Evolutionary conservation across 2,113 vertebrate genomes (phyloP).

Genomic region (Heptranchias perlo): DNA sequence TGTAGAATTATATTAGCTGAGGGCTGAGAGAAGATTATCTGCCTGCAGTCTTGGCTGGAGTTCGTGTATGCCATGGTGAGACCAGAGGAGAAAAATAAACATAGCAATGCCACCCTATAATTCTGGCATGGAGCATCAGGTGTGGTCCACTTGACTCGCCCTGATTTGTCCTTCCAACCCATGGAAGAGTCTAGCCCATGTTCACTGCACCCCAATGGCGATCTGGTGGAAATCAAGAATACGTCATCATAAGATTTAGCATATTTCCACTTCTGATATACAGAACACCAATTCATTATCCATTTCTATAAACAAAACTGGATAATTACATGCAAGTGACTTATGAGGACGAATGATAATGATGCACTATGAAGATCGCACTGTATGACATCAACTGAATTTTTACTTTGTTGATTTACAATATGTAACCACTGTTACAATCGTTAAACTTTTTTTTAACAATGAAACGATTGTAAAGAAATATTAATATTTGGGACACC

Average conservation of each 20-base stretch:
- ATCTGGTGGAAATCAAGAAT: slow-evolving; percentile 3
- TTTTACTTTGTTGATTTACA: neutral
- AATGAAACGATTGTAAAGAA: neutral
- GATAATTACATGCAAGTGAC: neutral
- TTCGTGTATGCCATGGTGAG: neutral
- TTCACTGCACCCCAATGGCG: neutral
- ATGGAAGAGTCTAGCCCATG: neutral
- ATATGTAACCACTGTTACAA: neutral
- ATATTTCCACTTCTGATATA: neutral
- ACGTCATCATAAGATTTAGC: neutral
- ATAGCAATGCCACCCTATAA: neutral
- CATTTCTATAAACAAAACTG: neutral
- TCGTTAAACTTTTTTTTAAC: neutral
- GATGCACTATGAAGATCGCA: too few relatives aligned
- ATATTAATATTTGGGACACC: too few relatives aligned
- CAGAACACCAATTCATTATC: neutral
- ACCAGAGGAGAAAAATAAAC: neutral
- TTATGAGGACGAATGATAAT: neutral
- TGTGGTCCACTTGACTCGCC: neutral
- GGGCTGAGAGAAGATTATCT: neutral
- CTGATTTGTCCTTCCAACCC: neutral
- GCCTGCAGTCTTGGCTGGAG: neutral
- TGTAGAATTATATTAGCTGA: neutral
- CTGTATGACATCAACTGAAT: neutral
- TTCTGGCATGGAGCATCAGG: neutral